Conservation (phyloP, 2,797 vertebrate species). For the Phataginus tricuspis region DNA sequence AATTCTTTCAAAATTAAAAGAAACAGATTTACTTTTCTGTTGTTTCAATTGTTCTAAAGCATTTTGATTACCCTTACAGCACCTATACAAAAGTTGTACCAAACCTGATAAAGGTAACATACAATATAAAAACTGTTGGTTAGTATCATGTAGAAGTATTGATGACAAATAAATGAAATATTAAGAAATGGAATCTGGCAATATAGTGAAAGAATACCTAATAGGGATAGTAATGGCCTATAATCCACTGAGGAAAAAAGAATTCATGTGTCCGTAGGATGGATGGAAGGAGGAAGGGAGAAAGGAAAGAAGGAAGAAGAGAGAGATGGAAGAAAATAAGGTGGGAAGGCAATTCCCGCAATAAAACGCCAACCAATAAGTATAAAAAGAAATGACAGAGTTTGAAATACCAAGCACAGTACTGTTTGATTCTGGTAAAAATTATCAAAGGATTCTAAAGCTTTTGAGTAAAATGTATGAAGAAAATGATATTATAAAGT, state of each 20-base stretch:
- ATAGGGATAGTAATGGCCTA: not conserved
- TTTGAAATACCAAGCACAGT: not conserved
- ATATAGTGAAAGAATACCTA: not conserved
- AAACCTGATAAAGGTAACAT: not conserved
- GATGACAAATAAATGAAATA: conserved; percentile 47
- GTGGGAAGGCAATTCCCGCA: not conserved
- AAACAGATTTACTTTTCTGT: not conserved
- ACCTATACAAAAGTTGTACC: conserved; percentile 5
- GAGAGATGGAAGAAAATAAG: not conserved
- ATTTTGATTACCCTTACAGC: not conserved
- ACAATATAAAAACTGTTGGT: not conserved
- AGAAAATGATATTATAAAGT: not conserved
- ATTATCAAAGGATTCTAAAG: not conserved
- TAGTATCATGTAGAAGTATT: conserved; percentile 23
- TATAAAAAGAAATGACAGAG: not conserved
- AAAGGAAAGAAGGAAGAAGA: not conserved
- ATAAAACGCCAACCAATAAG: not conserved
- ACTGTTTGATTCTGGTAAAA: not conserved
- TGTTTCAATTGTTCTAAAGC: not conserved
- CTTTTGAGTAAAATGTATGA: not conserved
- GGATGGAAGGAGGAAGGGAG: not conserved
- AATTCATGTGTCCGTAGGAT: not conserved
- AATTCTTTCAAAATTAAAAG: not conserved
- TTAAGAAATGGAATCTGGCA: not conserved
- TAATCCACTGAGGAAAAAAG: not conserved